Conservation (phyloP, 2,797 vertebrate genomes). For the Salmo trutta region DNA sequence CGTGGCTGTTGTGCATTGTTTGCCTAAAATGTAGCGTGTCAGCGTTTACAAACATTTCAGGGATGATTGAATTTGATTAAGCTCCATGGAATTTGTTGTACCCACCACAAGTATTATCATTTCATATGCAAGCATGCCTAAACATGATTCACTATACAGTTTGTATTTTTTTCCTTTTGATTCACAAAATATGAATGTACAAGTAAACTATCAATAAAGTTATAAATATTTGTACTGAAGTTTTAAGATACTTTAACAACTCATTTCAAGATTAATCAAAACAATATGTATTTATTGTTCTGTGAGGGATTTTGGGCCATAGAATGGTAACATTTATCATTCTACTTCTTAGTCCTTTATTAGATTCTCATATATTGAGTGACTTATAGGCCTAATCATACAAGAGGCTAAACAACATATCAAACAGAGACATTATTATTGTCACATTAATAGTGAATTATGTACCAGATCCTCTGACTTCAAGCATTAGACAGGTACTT, state of each 20-base stretch:
- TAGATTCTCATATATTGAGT: not conserved
- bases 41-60: conserved; percentile 89
- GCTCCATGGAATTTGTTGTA: conserved; percentile 78
- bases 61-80: conserved; percentile 76
- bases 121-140: conserved; percentile 86
- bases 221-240: conserved; percentile 95
- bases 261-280: not conserved
- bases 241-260: conserved; percentile 65
- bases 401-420: not conserved
- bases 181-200: conserved; percentile 91
- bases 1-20: conserved; percentile 75
- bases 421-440: not conserved
- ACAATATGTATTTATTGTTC: not conserved
- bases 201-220: conserved; percentile 96
- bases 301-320: not conserved
- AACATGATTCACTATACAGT: conserved; percentile 81
- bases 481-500: not conserved
- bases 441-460: conserved; percentile 2
- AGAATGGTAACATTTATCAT: not conserved
- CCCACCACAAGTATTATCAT: conserved; percentile 71
- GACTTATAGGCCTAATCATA: not conserved
- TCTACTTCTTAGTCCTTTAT: not conserved
- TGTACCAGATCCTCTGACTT: conserved; percentile 1
- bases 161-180: conserved; percentile 85
- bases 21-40: conserved; percentile 80